Evolutionary conservation across 2,888 invertebrate species (phyloP).

Genomic region (Phengaris arion): DNA sequence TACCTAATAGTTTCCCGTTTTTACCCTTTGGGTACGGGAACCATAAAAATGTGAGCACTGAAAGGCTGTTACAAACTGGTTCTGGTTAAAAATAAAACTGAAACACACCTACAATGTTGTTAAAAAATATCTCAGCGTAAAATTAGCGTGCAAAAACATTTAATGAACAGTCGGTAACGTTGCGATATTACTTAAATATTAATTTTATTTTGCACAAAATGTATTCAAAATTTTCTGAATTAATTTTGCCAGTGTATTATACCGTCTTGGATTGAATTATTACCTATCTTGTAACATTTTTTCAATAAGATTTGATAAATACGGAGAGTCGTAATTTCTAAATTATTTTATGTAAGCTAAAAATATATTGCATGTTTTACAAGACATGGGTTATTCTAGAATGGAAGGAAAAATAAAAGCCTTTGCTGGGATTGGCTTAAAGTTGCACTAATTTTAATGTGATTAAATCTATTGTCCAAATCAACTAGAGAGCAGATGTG

Average conservation of each 20-base stretch:
- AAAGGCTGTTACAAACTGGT: not conserved
- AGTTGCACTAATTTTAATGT: conserved; percentile 46
- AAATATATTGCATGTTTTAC: not conserved
- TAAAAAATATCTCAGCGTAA: not conserved
- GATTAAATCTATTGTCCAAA: conserved; percentile 67
- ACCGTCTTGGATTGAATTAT: not conserved
- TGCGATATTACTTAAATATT: not conserved
- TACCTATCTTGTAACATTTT: not conserved
- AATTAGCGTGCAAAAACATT: not conserved
- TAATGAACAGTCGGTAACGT: not conserved
- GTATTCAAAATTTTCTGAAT: conserved; percentile 16
- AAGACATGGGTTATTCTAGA: no score
- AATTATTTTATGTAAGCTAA: not conserved
- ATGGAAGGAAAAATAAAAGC: not conserved
- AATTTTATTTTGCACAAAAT: conserved; percentile 1
- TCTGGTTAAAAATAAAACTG: not conserved
- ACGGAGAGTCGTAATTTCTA: not conserved
- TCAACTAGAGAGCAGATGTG: conserved; percentile 53
- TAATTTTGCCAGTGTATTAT: conserved; percentile 2
- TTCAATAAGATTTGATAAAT: conserved; percentile 4
- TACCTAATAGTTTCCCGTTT: no score
- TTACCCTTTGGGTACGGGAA: no score
- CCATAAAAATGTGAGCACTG: no score
- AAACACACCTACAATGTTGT: not conserved
- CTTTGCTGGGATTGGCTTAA: not conserved